Evolutionary conservation across 2,797 vertebrate genomes (phyloP).

Genomic region (Todus mexicanus): DNA sequence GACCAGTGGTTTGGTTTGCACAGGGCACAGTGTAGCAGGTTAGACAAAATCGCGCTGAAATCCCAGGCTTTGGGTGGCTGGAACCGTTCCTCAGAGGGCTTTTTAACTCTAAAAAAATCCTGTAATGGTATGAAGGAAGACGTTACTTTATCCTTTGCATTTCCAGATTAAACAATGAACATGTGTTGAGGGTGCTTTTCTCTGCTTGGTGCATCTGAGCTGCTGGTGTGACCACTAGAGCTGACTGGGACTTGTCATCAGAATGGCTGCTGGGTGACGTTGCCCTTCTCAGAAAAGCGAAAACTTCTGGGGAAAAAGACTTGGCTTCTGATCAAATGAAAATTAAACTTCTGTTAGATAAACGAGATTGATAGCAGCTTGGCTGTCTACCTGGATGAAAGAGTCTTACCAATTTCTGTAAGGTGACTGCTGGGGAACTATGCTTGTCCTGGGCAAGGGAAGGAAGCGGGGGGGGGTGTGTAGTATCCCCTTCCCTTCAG

Average conservation of each 20-base stretch:
- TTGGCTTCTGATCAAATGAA: background rate
- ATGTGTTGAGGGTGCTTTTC: background rate
- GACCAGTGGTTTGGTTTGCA: background rate
- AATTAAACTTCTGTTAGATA: background rate
- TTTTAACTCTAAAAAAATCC: background rate
- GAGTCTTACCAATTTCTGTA: background rate
- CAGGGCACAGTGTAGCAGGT: background rate
- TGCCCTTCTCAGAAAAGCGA: too few relatives aligned
- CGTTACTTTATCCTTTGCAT: background rate
- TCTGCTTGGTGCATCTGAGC: background rate
- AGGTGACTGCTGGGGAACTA: background rate
- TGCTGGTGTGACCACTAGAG: accelerated
- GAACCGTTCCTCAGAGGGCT: background rate
- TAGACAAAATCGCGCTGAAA: background rate
- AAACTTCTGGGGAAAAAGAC: too few relatives aligned
- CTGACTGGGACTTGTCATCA: background rate
- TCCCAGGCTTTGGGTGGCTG: background rate
- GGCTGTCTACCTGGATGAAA: background rate
- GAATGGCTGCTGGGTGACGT: background rate
- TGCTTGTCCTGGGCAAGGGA: background rate
- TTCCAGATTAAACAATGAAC: background rate
- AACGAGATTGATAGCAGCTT: background rate
- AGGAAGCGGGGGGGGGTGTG: too few relatives aligned
- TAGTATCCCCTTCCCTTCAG: background rate
- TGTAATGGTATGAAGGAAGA: background rate